These are phyloP conservation scores for Euplagia quadripunctaria DNA, from an alignment of 2,888 invertebrate genomes.

Conservation along the genomic window DNA sequence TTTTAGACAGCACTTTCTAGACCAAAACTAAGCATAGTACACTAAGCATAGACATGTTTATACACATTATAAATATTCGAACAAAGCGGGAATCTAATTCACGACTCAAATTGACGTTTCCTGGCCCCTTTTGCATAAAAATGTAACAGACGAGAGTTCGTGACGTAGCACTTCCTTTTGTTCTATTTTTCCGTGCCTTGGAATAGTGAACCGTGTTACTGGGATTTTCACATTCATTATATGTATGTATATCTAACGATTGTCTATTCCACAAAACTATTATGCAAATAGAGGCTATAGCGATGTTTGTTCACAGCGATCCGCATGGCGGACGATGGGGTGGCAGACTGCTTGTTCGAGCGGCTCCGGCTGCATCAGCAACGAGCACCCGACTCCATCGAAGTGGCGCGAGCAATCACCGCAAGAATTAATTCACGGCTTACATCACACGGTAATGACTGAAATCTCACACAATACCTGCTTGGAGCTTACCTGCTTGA, in stretches of 20 bases:
- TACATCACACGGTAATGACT: conserved; percentile 75
- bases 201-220: too few species aligned
- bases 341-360: conserved; percentile 81
- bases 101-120: rapidly evolving
- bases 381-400: conserved; percentile 77
- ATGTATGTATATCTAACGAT: background rate
- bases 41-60: background rate
- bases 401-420: conserved; percentile 80
- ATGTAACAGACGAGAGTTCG: background rate
- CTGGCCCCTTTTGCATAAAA: background rate
- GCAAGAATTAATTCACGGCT: conserved; percentile 79
- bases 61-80: background rate
- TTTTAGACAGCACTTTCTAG: too few species aligned
- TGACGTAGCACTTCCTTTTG: too few species aligned
- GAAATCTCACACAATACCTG: background rate
- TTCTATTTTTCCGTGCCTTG: too few species aligned
- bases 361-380: conserved; percentile 79
- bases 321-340: conserved; percentile 83
- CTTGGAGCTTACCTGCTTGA: background rate
- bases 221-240: background rate
- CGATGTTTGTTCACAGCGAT: conserved; percentile 60
- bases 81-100: background rate
- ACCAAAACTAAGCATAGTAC: background rate
- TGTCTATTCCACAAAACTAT: too few species aligned
- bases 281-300: background rate